Conservation (phyloP, 2,797 vertebrate genomes). For the Cercopithecus neglectus region DNA sequence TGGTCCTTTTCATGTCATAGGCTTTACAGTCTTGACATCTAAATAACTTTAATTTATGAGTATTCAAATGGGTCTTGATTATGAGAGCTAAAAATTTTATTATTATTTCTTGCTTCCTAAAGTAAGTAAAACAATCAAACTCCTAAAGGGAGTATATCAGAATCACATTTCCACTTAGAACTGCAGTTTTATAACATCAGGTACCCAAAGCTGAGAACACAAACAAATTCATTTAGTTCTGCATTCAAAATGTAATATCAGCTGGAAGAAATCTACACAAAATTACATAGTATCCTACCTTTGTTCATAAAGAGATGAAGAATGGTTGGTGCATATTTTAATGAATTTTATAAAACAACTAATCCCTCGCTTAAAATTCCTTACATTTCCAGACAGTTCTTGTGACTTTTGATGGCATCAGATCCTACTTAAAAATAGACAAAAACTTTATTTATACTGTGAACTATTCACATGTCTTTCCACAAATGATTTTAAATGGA, state of each 20-base stretch:
- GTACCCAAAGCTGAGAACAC: not conserved
- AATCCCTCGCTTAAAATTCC: conserved; percentile 51
- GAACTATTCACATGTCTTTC: not conserved
- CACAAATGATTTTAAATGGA: conserved; percentile 26
- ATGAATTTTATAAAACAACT: conserved; percentile 57
- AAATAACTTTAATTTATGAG: conserved; percentile 57
- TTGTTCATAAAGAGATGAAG: conserved; percentile 10
- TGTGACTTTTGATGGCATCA: conserved; percentile 29
- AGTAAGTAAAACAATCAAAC: conserved; percentile 38
- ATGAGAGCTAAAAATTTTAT: conserved; percentile 47
- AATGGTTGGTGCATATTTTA: conserved; percentile 46
- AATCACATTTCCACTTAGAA: conserved; percentile 39
- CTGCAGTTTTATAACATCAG: not conserved
- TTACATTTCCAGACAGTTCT: conserved; percentile 31
- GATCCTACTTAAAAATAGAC: conserved; percentile 47
- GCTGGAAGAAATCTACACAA: not conserved
- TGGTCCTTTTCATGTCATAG: conserved; percentile 52
- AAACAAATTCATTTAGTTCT: conserved; percentile 42
- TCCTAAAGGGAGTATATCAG: conserved; percentile 1
- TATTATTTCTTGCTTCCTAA: conserved; percentile 50
- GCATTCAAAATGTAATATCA: conserved; percentile 4
- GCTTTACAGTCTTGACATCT: conserved; percentile 50
- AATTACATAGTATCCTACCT: not conserved
- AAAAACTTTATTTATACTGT: conserved; percentile 7
- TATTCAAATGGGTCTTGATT: conserved; percentile 51